phyloP scores from a whole-genome alignment of 2,113 vertebrate species.

The Cebus imitator region DNA sequence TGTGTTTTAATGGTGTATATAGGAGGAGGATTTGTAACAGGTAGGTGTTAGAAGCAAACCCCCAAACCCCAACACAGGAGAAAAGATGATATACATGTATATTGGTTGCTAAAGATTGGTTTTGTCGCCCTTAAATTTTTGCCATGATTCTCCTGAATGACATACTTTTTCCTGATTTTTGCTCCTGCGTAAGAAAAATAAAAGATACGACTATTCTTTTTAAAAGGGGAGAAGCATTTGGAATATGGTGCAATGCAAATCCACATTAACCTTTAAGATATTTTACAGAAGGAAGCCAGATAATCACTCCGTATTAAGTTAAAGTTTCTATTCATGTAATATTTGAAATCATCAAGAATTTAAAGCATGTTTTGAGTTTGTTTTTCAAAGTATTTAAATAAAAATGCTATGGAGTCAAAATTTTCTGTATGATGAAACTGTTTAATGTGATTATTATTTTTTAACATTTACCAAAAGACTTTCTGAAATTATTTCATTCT shows the following conservation, averaged over 20 bases:
- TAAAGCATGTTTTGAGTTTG: constrained; percentile 22
- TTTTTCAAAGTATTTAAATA: constrained; percentile 21
- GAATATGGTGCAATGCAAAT: background rate
- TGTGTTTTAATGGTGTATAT: background rate
- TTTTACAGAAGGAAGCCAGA: background rate
- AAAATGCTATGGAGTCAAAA: background rate
- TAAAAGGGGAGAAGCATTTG: background rate
- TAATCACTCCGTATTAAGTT: background rate
- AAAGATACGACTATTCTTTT: background rate
- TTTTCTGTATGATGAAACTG: background rate
- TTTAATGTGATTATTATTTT: background rate
- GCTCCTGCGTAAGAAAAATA: background rate
- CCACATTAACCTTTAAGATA: background rate
- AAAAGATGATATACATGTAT: fast-evolving
- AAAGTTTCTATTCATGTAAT: background rate
- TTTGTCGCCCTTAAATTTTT: background rate
- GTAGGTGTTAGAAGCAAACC: background rate
- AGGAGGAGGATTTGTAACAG: background rate
- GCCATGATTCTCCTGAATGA: background rate
- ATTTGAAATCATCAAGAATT: background rate
- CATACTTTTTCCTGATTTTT: background rate
- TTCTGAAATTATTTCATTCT: constrained; percentile 57
- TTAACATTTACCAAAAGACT: background rate
- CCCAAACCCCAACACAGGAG: background rate
- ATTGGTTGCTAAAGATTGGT: background rate